phyloP scores from a whole-genome alignment of 2,888 invertebrate species.

The Rapana venosa region DNA sequence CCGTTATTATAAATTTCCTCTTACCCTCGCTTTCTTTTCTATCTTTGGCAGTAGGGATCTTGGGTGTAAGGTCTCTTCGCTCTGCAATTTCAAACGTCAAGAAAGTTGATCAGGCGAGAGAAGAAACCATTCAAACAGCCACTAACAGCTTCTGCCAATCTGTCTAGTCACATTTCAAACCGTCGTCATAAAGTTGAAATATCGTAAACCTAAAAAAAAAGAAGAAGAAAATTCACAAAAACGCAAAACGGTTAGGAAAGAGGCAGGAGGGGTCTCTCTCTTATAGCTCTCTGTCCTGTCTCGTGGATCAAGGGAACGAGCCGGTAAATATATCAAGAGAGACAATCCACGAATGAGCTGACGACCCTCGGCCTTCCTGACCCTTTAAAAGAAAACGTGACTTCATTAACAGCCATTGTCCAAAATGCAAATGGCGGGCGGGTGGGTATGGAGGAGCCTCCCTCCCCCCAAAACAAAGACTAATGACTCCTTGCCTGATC shows the following conservation, averaged over 20 bases:
- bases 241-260: not conserved
- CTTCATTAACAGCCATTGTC: conserved; percentile 31
- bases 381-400: conserved; percentile 15
- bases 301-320: not conserved
- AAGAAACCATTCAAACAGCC: not conserved
- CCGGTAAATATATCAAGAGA: conserved; percentile 3
- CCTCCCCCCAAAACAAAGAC: conserved; percentile 41
- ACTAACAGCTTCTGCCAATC: conserved; percentile 28
- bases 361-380: not conserved
- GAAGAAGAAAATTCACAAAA: not conserved
- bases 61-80: conserved; percentile 37
- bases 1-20: not conserved
- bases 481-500: conserved; percentile 12
- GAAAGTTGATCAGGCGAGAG: not conserved
- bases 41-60: conserved; percentile 28
- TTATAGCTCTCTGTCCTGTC: not conserved
- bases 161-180: conserved; percentile 8
- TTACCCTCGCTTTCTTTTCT: conserved; percentile 40
- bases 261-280: not conserved
- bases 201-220: not conserved
- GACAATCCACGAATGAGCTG: conserved; percentile 13
- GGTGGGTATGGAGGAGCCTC: not conserved
- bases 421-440: not conserved
- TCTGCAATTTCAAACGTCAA: conserved; percentile 39
- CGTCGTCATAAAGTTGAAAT: conserved; percentile 10